Percentiles rank a stretch among this genome's conserved stretches.
phyloP scores from a whole-genome alignment of 2,113 vertebrate genomes.

The Corythornis madagascariensis region DNA sequence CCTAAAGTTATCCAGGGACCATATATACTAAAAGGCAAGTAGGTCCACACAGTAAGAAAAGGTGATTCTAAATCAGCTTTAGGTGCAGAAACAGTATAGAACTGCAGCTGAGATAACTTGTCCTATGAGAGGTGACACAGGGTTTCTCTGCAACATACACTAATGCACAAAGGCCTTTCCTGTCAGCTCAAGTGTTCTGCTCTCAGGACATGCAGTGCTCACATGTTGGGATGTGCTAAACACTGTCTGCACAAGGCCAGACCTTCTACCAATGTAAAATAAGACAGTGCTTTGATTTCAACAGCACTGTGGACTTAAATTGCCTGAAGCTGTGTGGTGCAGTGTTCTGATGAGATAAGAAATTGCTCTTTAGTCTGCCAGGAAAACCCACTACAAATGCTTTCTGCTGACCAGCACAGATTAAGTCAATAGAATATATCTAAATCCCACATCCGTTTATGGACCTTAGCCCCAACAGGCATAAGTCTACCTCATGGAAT shows the following conservation, averaged over 20 bases:
- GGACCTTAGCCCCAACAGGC: background rate
- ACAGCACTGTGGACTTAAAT: background rate
- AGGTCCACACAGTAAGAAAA: background rate
- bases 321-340: background rate
- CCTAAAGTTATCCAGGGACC: background rate
- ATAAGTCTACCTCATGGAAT: background rate
- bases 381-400: background rate
- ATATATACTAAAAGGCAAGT: background rate
- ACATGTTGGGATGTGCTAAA: background rate
- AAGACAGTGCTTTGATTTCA: background rate
- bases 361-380: background rate
- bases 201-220: background rate
- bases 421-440: constrained; percentile 11
- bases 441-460: background rate
- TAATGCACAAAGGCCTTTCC: background rate
- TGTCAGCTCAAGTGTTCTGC: background rate
- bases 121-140: background rate
- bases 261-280: background rate
- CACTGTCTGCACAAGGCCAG: background rate
- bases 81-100: background rate
- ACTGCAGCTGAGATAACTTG: background rate
- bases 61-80: background rate
- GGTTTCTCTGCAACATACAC: background rate
- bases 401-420: constrained; percentile 24
- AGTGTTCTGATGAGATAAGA: background rate